Evolutionary conservation across 1,140 invertebrate species (phyloP).

Genomic region (Drosophila gunungcola): DNA sequence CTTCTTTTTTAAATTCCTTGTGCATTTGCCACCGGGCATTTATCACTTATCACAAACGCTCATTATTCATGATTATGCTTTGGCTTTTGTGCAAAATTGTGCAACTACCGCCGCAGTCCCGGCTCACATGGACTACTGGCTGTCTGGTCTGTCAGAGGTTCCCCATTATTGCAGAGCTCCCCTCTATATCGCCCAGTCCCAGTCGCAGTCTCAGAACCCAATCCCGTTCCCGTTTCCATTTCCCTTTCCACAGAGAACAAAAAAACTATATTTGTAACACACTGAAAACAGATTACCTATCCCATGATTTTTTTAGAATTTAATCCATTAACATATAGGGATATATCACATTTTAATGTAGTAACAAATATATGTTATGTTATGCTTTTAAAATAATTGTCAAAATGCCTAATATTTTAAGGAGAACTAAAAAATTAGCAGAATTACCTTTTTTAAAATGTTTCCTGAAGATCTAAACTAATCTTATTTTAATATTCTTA

Average conservation of each 20-base stretch:
- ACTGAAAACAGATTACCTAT: background rate
- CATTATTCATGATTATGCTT: conserved; percentile 85
- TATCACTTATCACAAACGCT: conserved; percentile 81
- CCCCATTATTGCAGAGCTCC: conserved; percentile 37
- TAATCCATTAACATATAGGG: too few species aligned
- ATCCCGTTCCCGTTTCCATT: conserved; percentile 26
- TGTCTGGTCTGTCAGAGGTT: conserved; percentile 49
- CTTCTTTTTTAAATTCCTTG: conserved; percentile 30
- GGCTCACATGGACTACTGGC: conserved; percentile 36
- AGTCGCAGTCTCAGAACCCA: conserved; percentile 3
- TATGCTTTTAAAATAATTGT: too few species aligned
- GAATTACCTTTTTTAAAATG: too few species aligned
- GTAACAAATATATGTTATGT: too few species aligned
- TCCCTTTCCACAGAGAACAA: conserved; percentile 1
- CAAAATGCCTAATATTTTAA: too few species aligned
- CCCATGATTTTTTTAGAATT: too few species aligned
- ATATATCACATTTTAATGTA: too few species aligned
- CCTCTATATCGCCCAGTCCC: conserved; percentile 21
- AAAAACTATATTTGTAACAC: background rate
- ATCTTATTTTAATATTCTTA: too few species aligned
- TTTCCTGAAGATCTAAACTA: too few species aligned
- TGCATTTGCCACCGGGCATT: conserved; percentile 67
- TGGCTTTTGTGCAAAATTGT: conserved; percentile 84
- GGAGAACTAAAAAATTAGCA: too few species aligned
- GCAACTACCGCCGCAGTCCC: conserved; percentile 65